Conservation (phyloP, 2,797 vertebrate genomes). For the Notamacropus eugenii region DNA sequence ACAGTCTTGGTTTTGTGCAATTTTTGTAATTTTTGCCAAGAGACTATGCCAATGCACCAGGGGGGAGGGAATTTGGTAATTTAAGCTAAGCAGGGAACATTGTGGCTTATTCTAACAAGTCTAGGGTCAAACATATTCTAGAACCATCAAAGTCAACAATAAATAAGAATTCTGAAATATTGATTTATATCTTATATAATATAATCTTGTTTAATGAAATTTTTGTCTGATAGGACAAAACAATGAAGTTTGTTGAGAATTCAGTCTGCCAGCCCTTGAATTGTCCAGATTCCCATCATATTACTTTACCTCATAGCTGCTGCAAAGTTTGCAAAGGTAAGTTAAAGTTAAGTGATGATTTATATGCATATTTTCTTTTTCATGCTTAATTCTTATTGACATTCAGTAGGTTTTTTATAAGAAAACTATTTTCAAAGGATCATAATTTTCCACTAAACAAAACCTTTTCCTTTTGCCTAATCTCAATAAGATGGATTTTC, state of each 20-base stretch:
- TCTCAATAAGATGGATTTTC: not conserved
- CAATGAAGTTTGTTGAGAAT: slow-evolving; percentile 91
- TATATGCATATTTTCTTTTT: not conserved
- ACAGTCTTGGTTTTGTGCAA: not conserved
- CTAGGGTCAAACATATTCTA: not conserved
- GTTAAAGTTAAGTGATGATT: slow-evolving; percentile 33
- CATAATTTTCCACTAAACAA: not conserved
- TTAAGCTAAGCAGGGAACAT: not conserved
- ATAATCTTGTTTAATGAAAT: not conserved
- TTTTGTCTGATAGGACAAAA: slow-evolving; percentile 88
- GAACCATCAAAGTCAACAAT: not conserved
- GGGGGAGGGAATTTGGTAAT: not conserved
- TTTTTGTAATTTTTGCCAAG: not conserved
- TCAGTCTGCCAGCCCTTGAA: slow-evolving; percentile 89
- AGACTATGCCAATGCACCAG: not conserved
- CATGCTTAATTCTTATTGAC: not conserved
- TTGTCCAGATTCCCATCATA: slow-evolving; percentile 93
- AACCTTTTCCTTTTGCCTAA: not conserved
- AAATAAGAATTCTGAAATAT: slow-evolving; percentile 33
- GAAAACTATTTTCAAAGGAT: slow-evolving; percentile 36
- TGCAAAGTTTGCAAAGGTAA: slow-evolving; percentile 98
- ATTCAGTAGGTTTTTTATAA: slow-evolving; percentile 5
- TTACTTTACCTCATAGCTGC: slow-evolving; percentile 93
- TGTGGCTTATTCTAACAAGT: not conserved
- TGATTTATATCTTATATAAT: not conserved